Evolutionary conservation across 2,888 invertebrate genomes (phyloP).

Genomic region (Xiphydria camelus): DNA sequence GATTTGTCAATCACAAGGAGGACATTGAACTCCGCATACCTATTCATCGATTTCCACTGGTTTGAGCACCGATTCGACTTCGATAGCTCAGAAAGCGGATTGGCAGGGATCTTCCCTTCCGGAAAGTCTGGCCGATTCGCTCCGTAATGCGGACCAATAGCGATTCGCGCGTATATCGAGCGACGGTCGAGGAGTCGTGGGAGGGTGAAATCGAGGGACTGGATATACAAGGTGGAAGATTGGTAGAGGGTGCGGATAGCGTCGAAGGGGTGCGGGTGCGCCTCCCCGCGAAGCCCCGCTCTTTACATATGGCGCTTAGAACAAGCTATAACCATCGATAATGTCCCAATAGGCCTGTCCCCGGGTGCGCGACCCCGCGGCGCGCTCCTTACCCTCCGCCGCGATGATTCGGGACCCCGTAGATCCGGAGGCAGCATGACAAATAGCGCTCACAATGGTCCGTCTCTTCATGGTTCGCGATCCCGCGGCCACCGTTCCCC

Average conservation of each 20-base stretch:
- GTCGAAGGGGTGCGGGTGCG: not conserved
- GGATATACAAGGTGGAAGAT: conserved; percentile 4
- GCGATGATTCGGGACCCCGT: conserved; percentile 38
- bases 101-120: too few species aligned
- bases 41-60: too few species aligned
- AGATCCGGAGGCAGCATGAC: conserved; percentile 51
- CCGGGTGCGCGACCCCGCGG: conserved; percentile 6
- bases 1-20: too few species aligned
- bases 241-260: conserved; percentile 6
- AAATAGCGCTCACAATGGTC: conserved; percentile 55
- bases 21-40: too few species aligned
- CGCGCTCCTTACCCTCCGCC: conserved; percentile 8
- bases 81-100: too few species aligned
- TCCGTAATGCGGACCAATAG: too few species aligned
- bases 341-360: conserved; percentile 41
- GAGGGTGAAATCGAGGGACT: too few species aligned
- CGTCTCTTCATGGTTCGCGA: not conserved
- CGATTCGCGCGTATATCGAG: too few species aligned
- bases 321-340: conserved; percentile 49
- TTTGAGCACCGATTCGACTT: too few species aligned
- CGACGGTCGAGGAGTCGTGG: too few species aligned
- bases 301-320: conserved; percentile 38
- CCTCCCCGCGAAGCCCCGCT: conserved; percentile 24
- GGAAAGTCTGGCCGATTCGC: too few species aligned
- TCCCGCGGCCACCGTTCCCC: not conserved